A percentile compares a stretch with the other conserved stretches of the same genome.
phyloP scores from a whole-genome alignment of 1,140 invertebrate species.

The Aphidius gifuensis region DNA sequence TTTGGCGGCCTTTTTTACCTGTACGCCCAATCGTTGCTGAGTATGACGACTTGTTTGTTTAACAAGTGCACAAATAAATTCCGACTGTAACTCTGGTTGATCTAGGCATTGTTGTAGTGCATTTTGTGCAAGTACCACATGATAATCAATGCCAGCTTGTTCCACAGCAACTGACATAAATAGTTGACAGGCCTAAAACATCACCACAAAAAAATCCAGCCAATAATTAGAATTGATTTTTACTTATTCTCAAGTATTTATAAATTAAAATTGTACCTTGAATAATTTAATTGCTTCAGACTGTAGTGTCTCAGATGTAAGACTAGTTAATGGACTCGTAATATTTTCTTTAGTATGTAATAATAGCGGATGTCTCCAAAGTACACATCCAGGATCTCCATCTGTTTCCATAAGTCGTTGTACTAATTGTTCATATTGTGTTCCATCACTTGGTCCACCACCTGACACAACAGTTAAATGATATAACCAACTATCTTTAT shows the following conservation, averaged over 20 bases:
- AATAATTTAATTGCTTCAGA: conserved; percentile 91
- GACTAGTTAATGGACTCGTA: conserved; percentile 77
- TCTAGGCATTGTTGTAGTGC: conserved; percentile 87
- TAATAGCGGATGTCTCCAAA: conserved; percentile 90
- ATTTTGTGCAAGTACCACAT: conserved; percentile 92
- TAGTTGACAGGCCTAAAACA: conserved; percentile 79
- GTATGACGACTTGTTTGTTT: conserved; percentile 89
- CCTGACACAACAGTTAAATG: conserved; percentile 91
- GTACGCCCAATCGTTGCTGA: conserved; percentile 79
- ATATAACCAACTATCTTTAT: conserved; percentile 91
- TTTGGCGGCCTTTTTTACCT: conserved; percentile 72
- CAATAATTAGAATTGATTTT: conserved; percentile 5
- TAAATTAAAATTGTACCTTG: conserved; percentile 59
- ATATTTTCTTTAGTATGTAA: conserved; percentile 89
- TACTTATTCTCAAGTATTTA: conserved; percentile 1
- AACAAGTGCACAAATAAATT: conserved; percentile 85
- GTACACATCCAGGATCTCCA: conserved; percentile 87
- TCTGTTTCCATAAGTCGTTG: conserved; percentile 94
- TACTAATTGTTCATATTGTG: conserved; percentile 91
- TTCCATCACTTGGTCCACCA: conserved; percentile 84
- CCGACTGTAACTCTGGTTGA: conserved; percentile 84
- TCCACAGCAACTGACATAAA: conserved; percentile 93
- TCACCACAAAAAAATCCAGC: conserved; percentile 12
- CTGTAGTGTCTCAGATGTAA: conserved; percentile 81
- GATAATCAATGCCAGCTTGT: conserved; percentile 92